Evolutionary conservation across 37 sponge, comb jelly and placozoan genomes (phyloP).

Genomic region (Hexactinellida sp.): DNA sequence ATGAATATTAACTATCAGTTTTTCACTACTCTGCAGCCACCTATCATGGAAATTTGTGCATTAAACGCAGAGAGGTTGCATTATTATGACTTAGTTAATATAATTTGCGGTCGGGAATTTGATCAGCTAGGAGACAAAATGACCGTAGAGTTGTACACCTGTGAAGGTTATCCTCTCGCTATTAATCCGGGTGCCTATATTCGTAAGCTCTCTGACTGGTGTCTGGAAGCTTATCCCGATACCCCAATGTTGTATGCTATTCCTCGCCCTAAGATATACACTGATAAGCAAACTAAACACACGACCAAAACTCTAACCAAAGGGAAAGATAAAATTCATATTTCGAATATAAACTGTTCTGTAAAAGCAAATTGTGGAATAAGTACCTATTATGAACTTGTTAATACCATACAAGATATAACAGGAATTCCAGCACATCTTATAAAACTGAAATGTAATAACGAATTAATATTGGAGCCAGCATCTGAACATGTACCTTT

Average conservation of each 20-base stretch:
- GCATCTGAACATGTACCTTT: neutral
- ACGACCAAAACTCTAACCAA: neutral
- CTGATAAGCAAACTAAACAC: neutral
- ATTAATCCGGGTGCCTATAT: neutral
- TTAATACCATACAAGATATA: neutral
- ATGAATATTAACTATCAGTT: neutral
- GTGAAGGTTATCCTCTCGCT: slow-evolving; percentile 3
- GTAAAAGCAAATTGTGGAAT: neutral
- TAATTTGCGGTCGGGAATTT: neutral
- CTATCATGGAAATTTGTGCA: neutral
- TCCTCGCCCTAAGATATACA: neutral
- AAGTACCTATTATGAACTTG: neutral
- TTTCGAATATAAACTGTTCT: neutral
- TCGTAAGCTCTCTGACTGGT: neutral
- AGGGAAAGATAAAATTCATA: neutral
- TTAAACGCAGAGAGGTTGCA: neutral
- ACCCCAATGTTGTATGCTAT: neutral
- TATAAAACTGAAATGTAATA: neutral
- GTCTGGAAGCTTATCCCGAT: neutral
- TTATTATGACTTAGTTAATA: slow-evolving; percentile 7
- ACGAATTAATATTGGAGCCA: neutral
- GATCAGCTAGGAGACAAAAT: neutral
- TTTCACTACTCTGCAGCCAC: neutral
- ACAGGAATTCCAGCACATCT: slow-evolving; percentile 3
- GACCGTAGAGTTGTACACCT: slow-evolving; percentile 11